phyloP scores from a whole-genome alignment of 2,888 invertebrate species.

The Nowickia ferox region DNA sequence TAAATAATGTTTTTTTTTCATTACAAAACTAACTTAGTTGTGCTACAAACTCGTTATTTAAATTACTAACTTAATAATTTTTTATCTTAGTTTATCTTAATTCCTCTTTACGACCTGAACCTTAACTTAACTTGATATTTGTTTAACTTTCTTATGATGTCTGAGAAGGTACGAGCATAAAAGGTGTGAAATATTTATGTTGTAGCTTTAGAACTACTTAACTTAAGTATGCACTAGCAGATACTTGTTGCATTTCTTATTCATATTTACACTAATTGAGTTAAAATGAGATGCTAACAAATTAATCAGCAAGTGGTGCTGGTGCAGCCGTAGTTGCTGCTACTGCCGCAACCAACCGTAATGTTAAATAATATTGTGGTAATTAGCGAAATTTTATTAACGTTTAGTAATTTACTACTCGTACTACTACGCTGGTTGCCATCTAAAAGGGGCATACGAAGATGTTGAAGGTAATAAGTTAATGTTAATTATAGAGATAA shows the following conservation, averaged over 20 bases:
- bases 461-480: constrained; percentile 20
- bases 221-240: not conserved
- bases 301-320: constrained; percentile 34
- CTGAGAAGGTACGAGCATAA: not conserved
- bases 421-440: not conserved
- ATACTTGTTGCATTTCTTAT: constrained; percentile 36
- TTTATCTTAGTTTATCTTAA: not conserved
- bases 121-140: constrained; percentile 16
- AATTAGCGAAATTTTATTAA: constrained; percentile 80
- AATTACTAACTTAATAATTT: not conserved
- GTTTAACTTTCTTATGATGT: not conserved
- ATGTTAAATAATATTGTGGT: constrained; percentile 80
- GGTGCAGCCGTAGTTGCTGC: constrained; percentile 16
- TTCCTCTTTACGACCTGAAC: not conserved
- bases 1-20: not conserved
- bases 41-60: not conserved
- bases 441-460: not conserved
- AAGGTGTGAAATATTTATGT: constrained; percentile 52
- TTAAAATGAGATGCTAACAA: constrained; percentile 37
- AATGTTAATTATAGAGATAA: constrained; percentile 26
- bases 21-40: not conserved
- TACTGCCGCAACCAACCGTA: constrained; percentile 71
- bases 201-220: constrained; percentile 30
- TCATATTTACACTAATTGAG: constrained; percentile 53
- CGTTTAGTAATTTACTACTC: constrained; percentile 54